Evolutionary conservation across 2,113 vertebrate species (phyloP).

Genomic region (Odobenus rosmarus): DNA sequence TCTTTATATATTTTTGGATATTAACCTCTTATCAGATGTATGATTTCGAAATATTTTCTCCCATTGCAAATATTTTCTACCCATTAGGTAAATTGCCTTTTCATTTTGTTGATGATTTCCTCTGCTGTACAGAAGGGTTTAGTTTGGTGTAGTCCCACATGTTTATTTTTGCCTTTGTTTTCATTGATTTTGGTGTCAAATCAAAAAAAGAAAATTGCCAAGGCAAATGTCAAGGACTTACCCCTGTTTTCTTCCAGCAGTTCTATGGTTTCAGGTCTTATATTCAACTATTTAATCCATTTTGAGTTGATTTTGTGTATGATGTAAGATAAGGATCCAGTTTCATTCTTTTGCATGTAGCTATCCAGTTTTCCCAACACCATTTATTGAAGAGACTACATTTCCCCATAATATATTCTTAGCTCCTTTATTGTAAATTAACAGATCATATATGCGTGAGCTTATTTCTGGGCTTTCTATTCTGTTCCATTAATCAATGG

Average conservation of each 20-base stretch:
- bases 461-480: background rate
- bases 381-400: background rate
- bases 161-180: background rate
- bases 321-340: background rate
- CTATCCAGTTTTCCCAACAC: background rate
- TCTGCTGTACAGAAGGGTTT: background rate
- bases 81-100: background rate
- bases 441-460: background rate
- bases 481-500: background rate
- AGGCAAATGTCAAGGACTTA: background rate
- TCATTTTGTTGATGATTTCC: background rate
- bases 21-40: background rate
- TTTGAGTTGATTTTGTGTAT: background rate
- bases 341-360: background rate
- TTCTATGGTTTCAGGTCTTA: background rate
- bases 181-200: background rate
- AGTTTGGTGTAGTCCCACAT: background rate
- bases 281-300: background rate
- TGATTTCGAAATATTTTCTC: background rate
- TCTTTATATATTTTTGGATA: background rate
- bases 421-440: background rate
- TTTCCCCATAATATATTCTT: background rate
- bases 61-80: background rate
- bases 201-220: background rate
- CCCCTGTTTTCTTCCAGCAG: background rate